Evolutionary conservation across 2,888 invertebrate species (phyloP).

Genomic region (Chouioia cunea): DNA sequence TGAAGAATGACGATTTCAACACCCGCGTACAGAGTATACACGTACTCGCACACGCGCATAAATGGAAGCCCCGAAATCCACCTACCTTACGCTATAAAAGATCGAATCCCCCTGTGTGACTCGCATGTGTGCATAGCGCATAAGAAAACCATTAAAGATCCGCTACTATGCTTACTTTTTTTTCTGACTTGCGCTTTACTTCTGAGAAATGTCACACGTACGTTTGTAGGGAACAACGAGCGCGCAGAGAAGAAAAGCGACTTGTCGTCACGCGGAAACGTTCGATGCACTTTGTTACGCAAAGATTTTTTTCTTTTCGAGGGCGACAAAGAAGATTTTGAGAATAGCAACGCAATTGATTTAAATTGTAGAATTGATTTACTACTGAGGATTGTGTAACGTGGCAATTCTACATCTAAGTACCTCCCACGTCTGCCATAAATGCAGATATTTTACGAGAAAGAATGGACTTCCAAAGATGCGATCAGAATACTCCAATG

Average conservation of each 20-base stretch:
- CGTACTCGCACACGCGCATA: too few relatives aligned
- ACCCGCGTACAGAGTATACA: not conserved
- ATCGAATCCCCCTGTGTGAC: conserved; percentile 32
- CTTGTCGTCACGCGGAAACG: not conserved
- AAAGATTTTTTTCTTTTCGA: conserved; percentile 6
- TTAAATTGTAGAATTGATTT: conserved; percentile 25
- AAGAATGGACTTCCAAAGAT: not conserved
- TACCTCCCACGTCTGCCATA: not conserved
- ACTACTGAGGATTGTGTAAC: not conserved
- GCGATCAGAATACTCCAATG: not conserved
- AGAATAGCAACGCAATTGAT: not conserved
- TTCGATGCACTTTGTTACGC: conserved; percentile 26
- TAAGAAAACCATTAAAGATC: conserved; percentile 44
- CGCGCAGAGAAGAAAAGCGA: conserved; percentile 19
- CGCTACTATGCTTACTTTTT: conserved; percentile 33
- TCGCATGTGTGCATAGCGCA: conserved; percentile 7
- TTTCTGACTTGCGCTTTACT: conserved; percentile 9
- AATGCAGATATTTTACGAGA: conserved; percentile 9
- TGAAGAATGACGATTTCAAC: conserved; percentile 8
- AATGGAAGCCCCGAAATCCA: conserved; percentile 19
- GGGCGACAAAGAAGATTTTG: conserved; percentile 10
- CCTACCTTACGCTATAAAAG: conserved; percentile 14
- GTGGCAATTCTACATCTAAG: not conserved
- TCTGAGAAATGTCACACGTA: conserved; percentile 33
- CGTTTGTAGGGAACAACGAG: conserved; percentile 14